phyloP scores from a whole-genome alignment of 2,113 vertebrate species.

The Psephotus haematonotus region DNA sequence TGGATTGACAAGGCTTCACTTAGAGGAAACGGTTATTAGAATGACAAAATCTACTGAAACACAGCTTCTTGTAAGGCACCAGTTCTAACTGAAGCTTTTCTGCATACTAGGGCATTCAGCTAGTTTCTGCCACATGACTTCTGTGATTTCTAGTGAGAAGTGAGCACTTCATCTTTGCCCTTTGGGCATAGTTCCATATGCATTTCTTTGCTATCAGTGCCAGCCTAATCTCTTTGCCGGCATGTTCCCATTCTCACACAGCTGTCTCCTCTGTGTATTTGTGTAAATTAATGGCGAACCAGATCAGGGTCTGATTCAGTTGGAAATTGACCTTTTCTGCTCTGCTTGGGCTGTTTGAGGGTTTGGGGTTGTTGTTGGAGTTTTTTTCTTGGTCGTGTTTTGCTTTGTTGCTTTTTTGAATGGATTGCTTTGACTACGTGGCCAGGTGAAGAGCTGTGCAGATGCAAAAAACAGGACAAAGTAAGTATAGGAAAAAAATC shows the following conservation, averaged over 20 bases:
- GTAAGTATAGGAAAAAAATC: not conserved
- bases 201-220: not conserved
- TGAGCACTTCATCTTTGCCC: constrained; percentile 39
- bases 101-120: not conserved
- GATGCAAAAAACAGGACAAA: not conserved
- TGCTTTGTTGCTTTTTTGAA: not conserved
- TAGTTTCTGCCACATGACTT: not conserved
- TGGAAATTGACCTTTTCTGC: not conserved
- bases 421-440: not conserved
- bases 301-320: not conserved
- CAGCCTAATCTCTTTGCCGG: not conserved
- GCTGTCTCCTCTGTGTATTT: not conserved
- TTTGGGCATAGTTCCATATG: constrained; percentile 8
- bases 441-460: not conserved
- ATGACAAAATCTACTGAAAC: not conserved
- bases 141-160: not conserved
- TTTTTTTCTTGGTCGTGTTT: not conserved
- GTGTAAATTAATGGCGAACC: not conserved
- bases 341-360: not conserved
- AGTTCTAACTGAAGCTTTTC: not conserved
- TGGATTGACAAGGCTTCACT: not conserved
- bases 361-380: not conserved
- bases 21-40: not conserved
- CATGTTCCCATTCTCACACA: not conserved
- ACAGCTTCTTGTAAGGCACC: not conserved